These are phyloP conservation scores for Channa maculata DNA, from an alignment of 2,113 vertebrate species.

Conservation along the genomic window DNA sequence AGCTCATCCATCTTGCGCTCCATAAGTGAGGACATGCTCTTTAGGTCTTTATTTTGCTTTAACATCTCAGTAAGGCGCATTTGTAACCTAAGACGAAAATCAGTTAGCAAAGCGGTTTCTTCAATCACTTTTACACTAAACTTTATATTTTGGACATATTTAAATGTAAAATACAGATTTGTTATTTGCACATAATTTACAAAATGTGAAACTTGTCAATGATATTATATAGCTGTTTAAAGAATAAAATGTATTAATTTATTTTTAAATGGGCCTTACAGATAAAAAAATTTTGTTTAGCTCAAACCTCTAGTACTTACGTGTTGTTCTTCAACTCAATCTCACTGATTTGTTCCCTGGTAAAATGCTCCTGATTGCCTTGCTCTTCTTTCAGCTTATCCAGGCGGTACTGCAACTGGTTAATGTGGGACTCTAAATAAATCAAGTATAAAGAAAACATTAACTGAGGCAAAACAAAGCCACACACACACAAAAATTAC, in stretches of 20 bases:
- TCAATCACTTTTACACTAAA: not conserved
- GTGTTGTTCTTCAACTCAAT: slow-evolving; percentile 86
- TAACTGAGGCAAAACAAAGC: not conserved
- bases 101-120: not conserved
- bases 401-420: slow-evolving; percentile 86
- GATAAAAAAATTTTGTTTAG: not conserved
- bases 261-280: not conserved
- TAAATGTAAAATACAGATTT: not conserved
- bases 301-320: slow-evolving; percentile 63
- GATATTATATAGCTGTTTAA: not conserved
- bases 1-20: slow-evolving; percentile 90
- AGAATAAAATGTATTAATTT: too few species aligned
- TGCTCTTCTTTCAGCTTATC: slow-evolving; percentile 86
- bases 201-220: not conserved
- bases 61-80: slow-evolving; percentile 86
- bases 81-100: slow-evolving; percentile 82
- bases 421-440: slow-evolving; percentile 85
- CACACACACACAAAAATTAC: too few species aligned
- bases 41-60: slow-evolving; percentile 89
- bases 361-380: slow-evolving; percentile 77
- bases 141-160: not conserved
- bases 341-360: slow-evolving; percentile 84
- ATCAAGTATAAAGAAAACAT: not conserved
- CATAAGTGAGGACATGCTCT: slow-evolving; percentile 86
- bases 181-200: not conserved